Conservation (phyloP, 2,113 vertebrate species). For the Peromyscus maniculatus region DNA sequence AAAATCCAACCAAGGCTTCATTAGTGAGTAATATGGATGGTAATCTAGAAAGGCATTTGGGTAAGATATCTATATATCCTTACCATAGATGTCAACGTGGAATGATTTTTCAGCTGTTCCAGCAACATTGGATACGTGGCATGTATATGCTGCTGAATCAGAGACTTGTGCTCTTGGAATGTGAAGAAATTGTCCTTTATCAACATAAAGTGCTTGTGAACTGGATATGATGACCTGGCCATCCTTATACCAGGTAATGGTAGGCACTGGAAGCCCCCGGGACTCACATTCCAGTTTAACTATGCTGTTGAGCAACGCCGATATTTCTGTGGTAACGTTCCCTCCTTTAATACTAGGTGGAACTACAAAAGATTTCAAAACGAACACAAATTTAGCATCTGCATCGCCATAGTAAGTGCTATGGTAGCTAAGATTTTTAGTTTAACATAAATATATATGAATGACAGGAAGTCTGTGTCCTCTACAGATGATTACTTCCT, state of each 20-base stretch:
- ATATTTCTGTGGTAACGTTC: constrained; percentile 92
- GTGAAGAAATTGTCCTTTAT: constrained; percentile 94
- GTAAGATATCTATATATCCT: constrained; percentile 62
- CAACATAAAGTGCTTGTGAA: constrained; percentile 91
- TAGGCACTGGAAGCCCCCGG: constrained; percentile 93
- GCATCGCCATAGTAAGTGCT: neutral
- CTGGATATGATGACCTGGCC: constrained; percentile 88
- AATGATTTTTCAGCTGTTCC: constrained; percentile 93
- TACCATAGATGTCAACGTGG: constrained; percentile 94
- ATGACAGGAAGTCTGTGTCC: constrained; percentile 3
- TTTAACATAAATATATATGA: neutral
- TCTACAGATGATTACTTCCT: neutral
- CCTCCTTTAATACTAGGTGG: constrained; percentile 96
- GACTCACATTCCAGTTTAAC: constrained; percentile 94
- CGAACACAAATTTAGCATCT: constrained; percentile 41
- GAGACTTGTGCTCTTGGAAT: constrained; percentile 91
- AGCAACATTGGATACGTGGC: constrained; percentile 90
- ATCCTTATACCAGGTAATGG: constrained; percentile 94
- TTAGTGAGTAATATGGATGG: neutral
- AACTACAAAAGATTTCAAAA: constrained; percentile 86
- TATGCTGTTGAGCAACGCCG: constrained; percentile 88
- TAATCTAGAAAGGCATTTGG: neutral
- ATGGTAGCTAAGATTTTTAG: neutral
- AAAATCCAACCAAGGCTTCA: neutral
- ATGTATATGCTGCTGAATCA: constrained; percentile 92